A percentile compares a stretch with the other conserved stretches of the same genome.
Conservation (phyloP, 2,797 vertebrate species). For the Takifugu rubripes region DNA sequence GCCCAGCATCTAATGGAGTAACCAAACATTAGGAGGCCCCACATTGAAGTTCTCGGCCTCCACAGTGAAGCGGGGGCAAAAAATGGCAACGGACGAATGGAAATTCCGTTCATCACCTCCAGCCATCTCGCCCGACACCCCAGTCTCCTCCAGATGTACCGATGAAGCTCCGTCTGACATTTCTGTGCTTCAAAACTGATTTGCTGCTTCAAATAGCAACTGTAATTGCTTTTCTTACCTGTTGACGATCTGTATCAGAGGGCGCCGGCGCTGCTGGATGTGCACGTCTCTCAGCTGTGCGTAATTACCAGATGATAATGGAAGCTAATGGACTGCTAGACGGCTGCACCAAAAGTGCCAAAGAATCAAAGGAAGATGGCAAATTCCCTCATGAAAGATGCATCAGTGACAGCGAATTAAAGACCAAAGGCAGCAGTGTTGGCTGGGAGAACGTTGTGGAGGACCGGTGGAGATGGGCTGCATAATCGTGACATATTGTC, state of each 20-base stretch:
- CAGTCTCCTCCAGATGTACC: neutral
- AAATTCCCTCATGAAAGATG: conserved; percentile 66
- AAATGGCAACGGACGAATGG: neutral
- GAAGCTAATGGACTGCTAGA: conserved; percentile 56
- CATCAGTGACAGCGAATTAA: conserved; percentile 53
- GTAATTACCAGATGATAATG: conserved; percentile 51
- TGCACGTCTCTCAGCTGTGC: conserved; percentile 27
- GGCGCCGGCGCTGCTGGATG: too few species aligned
- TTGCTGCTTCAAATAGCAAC: neutral
- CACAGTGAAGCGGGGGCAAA: neutral
- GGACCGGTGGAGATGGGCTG: conserved; percentile 40
- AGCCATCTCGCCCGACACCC: neutral
- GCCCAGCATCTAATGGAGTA: too few species aligned
- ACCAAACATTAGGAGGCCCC: too few species aligned
- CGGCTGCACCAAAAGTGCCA: conserved; percentile 45
- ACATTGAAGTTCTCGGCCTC: too few species aligned
- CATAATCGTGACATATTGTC: conserved; percentile 42
- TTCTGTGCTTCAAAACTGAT: neutral
- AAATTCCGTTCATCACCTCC: neutral
- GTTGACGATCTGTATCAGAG: neutral
- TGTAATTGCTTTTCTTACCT: neutral
- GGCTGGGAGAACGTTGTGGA: conserved; percentile 38
- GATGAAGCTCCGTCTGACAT: neutral
- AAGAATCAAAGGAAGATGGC: conserved; percentile 52
- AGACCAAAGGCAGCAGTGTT: conserved; percentile 62